A percentile compares a stretch with the other conserved stretches of the same genome.
phyloP scores from a whole-genome alignment of 2,797 vertebrate species.

The Synaphobranchus kaupii region DNA sequence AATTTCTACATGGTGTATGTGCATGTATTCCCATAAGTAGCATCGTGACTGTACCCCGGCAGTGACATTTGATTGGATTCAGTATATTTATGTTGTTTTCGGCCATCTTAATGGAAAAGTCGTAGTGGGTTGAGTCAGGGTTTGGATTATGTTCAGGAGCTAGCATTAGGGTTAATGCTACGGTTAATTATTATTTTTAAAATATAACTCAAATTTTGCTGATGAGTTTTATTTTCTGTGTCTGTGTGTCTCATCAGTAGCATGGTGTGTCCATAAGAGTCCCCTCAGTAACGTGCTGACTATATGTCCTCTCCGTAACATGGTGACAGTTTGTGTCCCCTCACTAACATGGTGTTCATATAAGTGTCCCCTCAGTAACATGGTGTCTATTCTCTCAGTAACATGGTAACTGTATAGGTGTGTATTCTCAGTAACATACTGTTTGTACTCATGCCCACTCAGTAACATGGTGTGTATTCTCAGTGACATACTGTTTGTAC shows the following conservation, averaged over 20 bases:
- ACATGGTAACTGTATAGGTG: too few species aligned
- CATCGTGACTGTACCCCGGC: too few species aligned
- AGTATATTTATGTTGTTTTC: background rate
- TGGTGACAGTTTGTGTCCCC: conserved; percentile 10
- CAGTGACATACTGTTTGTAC: background rate
- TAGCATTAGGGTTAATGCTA: too few species aligned
- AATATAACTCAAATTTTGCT: background rate
- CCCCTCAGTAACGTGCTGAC: background rate
- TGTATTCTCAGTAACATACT: too few species aligned
- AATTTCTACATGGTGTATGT: too few species aligned
- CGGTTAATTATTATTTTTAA: too few species aligned
- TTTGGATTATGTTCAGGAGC: too few species aligned
- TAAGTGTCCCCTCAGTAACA: background rate
- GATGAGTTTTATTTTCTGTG: background rate
- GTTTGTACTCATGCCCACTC: too few species aligned
- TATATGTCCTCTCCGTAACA: background rate
- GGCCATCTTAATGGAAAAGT: too few species aligned
- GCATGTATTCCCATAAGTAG: too few species aligned
- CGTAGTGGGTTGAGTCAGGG: too few species aligned
- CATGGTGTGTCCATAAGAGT: background rate
- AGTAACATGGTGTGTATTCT: too few species aligned
- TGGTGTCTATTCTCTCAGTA: background rate
- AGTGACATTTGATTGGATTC: background rate
- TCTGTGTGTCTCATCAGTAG: background rate
- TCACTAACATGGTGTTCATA: background rate